Base-by-base conservation (phyloP, 2,797 vertebrate species). In the Tenualosa thibaudeaui region DNA sequence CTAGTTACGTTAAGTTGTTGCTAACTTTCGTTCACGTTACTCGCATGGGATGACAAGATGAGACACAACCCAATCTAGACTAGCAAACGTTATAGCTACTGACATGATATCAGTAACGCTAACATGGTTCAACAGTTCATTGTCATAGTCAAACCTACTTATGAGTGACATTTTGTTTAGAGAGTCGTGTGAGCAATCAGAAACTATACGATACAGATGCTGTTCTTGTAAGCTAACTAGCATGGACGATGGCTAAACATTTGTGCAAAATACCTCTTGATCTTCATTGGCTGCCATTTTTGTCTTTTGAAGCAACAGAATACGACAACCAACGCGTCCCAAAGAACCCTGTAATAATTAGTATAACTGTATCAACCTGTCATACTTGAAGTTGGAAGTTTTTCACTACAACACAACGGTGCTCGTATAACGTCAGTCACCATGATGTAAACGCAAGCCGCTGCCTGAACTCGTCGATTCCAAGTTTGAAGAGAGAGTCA, bases 201-300 rank as follows among this genome's bases (percentile, higher is more conserved):
- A 15, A 31, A 31, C 5, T 40, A 68, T 26, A n/a, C n/a, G 31
- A 26, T 65, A 40, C 26, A 12, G 68, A 75, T 75, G 68, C 68
- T 75, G 68, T 31, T 17, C 37, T 43, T 37, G 12, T 37, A 15
- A 43, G 86, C 84, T 86, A 89, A 0, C 53, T 26, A 26, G 22
- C 50, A 26, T 46, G 51, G 9, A 46, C 65, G 22, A 86, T 81
- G 24, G 68, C 68, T 75, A 17, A 3, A 26, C 24, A 10, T 50
- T 71, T 15, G 37, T 40, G 37, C 24, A 60, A 43, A 37, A 5
- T 94, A 98, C 98, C 97, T 98, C 97, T 88, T 99, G 98, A 90
- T 98, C 98, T 92, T 99, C 98, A 91, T 98, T 98, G 54, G 97
- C 95, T 85, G 97, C 95, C 98, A 98, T 98, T 89, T 87, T 88